These are phyloP conservation scores for Equus przewalskii DNA, from an alignment of 2,113 vertebrate genomes.

Conservation along the genomic window DNA sequence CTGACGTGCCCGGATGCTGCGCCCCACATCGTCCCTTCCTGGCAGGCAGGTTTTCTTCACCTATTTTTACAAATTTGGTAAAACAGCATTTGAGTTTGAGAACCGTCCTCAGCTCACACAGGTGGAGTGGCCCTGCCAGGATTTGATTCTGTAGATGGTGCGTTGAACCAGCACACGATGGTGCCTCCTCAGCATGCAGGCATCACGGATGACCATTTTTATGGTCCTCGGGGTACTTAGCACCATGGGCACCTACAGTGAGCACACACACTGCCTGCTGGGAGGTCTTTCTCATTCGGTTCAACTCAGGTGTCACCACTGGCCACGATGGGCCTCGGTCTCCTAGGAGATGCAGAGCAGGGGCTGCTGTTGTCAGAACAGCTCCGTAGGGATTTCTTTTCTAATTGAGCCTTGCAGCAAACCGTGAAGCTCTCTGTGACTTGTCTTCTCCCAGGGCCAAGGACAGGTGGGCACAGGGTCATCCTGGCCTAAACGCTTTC, in stretches of 20 bases:
- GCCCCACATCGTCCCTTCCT: too few species aligned
- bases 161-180: background rate
- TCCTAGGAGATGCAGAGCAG: background rate
- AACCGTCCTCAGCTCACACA: background rate
- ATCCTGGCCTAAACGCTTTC: background rate
- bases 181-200: background rate
- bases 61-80: background rate
- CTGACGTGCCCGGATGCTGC: background rate
- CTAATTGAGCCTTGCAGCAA: background rate
- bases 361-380: background rate
- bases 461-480: background rate
- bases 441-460: background rate
- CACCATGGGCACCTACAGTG: background rate
- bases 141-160: background rate
- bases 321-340: background rate
- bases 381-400: background rate
- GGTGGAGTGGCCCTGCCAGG: background rate
- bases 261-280: background rate
- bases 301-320: background rate
- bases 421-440: background rate
- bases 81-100: background rate
- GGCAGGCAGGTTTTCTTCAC: background rate
- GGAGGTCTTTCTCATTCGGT: background rate
- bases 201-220: background rate
- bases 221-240: background rate